phyloP scores from a whole-genome alignment of 2,888 invertebrate genomes.

The Phengaris alcon region DNA sequence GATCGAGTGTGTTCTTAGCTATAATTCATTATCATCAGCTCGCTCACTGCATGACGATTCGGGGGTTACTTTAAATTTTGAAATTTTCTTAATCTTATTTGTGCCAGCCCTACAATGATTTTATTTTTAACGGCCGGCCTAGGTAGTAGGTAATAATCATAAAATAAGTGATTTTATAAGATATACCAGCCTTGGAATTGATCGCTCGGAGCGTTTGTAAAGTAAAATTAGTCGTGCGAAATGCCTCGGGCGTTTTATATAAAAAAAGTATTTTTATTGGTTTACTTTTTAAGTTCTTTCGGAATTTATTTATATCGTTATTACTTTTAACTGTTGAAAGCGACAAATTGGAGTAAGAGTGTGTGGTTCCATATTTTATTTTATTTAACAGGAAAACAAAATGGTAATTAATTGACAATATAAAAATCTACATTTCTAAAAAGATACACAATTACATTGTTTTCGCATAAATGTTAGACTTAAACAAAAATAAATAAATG shows the following conservation, averaged over 20 bases:
- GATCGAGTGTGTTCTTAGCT: too few relatives aligned
- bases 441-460: too few relatives aligned
- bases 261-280: slow-evolving; percentile 15
- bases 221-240: slow-evolving; percentile 17
- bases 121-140: slow-evolving; percentile 21
- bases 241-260: background rate
- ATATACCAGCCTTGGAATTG: slow-evolving; percentile 13
- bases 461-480: too few relatives aligned
- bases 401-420: too few relatives aligned
- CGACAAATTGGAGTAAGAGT: background rate
- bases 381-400: too few relatives aligned
- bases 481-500: too few relatives aligned
- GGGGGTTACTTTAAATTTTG: too few relatives aligned
- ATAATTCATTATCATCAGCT: too few relatives aligned
- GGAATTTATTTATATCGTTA: slow-evolving; percentile 5
- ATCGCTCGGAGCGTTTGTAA: slow-evolving; percentile 10
- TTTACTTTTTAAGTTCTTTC: background rate
- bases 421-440: too few relatives aligned
- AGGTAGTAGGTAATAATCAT: slow-evolving; percentile 27
- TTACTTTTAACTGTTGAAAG: background rate
- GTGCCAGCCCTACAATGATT: slow-evolving; percentile 21
- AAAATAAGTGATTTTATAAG: slow-evolving; percentile 27
- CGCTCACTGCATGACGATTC: too few relatives aligned
- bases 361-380: background rate
- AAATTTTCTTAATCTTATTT: too few relatives aligned